phyloP scores from a whole-genome alignment of 2,888 invertebrate genomes.

The Agonopterix alstromeriana region DNA sequence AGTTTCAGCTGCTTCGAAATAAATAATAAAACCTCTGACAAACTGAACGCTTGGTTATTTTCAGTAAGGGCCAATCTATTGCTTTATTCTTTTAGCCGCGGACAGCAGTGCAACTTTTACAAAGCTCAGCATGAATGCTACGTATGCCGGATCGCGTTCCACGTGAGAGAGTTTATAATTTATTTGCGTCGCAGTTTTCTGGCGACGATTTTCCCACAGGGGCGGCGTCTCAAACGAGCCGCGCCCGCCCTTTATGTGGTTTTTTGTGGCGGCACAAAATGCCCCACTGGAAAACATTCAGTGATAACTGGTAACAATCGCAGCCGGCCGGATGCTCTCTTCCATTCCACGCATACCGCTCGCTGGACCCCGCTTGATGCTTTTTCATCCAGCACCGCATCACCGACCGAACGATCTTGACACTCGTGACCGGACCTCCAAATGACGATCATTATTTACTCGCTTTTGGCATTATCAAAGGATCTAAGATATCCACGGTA shows the following conservation, averaged over 20 bases:
- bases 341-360: slow-evolving; percentile 70
- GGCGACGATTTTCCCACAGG: slow-evolving; percentile 76
- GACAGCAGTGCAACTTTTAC: slow-evolving; percentile 19
- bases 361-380: slow-evolving; percentile 53
- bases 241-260: slow-evolving; percentile 73
- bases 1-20: too few species aligned
- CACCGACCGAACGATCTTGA: slow-evolving; percentile 40
- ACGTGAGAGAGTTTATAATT: slow-evolving; percentile 70
- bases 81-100: neutral
- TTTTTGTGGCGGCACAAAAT: slow-evolving; percentile 74
- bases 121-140: slow-evolving; percentile 44
- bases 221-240: slow-evolving; percentile 73
- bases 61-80: too few species aligned
- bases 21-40: too few species aligned
- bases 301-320: slow-evolving; percentile 77
- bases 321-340: slow-evolving; percentile 73
- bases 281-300: slow-evolving; percentile 73
- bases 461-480: neutral
- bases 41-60: too few species aligned
- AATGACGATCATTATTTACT: slow-evolving; percentile 8
- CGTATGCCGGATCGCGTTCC: slow-evolving; percentile 57
- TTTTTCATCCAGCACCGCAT: slow-evolving; percentile 59
- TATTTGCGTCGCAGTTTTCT: slow-evolving; percentile 74
- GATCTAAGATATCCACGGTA: neutral
- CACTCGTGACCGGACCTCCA: slow-evolving; percentile 29